Evolutionary conservation across 2,797 vertebrate species (phyloP).

Genomic region (Phalanger gymnotis): DNA sequence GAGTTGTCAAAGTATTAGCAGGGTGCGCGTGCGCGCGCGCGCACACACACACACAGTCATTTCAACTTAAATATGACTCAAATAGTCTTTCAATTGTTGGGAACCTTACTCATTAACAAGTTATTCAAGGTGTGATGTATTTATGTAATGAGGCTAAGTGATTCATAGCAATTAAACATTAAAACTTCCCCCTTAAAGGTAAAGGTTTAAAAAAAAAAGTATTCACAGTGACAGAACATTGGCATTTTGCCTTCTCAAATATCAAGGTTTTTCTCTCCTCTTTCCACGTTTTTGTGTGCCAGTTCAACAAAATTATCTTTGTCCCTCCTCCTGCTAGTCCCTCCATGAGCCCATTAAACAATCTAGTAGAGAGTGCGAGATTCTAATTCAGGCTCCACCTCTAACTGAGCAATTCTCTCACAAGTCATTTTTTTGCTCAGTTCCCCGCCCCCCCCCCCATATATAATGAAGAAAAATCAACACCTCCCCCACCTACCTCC

Average conservation of each 20-base stretch:
- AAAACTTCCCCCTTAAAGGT: conserved; percentile 65
- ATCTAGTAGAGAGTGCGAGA: background rate
- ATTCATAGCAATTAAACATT: conserved; percentile 74
- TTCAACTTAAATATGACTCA: conserved; percentile 69
- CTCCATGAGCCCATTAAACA: background rate
- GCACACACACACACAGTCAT: background rate
- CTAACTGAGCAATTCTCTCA: background rate
- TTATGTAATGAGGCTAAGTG: conserved; percentile 71
- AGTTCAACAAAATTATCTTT: conserved; percentile 29
- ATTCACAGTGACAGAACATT: conserved; percentile 48
- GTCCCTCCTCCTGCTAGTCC: background rate
- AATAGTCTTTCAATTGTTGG: conserved; percentile 56
- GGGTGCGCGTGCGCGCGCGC: too few relatives aligned
- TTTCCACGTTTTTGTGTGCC: conserved; percentile 20
- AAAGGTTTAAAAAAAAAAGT: conserved; percentile 66
- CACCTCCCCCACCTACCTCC: background rate
- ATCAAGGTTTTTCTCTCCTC: background rate
- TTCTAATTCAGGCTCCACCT: background rate
- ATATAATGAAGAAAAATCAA: background rate
- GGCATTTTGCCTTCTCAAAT: conserved; percentile 61
- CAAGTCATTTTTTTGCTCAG: background rate
- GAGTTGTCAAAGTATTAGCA: conserved; percentile 36
- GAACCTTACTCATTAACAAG: conserved; percentile 71
- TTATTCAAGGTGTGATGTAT: conserved; percentile 78
- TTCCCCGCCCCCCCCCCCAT: background rate